Evolutionary conservation across 2,113 vertebrate species (phyloP), one percentile per base, ranked within the genome.

Genomic region (Nycticryphes semicollaris): DNA sequence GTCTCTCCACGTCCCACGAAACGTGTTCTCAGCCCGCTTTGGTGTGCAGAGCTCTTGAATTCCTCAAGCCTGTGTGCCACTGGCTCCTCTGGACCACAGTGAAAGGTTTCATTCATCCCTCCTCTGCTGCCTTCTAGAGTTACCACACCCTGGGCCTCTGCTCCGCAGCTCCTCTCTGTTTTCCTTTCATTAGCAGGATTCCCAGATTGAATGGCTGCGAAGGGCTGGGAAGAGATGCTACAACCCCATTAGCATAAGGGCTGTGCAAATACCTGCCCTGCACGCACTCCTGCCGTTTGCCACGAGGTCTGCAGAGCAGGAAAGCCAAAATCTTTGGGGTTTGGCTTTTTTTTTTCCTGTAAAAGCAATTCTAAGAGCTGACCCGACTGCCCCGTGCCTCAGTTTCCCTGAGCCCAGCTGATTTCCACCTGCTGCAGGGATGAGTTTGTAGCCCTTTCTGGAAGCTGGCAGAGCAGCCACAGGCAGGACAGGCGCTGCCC

Each of bases 51-150:
- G 95, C 95, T 91, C 68, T 94, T 87, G 96, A 97, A 97, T 97
- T 97, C 93, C 97, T 97, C 94, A 37, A 37, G 79, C 91, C 41
- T 73, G 87, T 86, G 96, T 96, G 97, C 94, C 92, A 68, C 85
- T 43, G 87, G 84, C 97, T 92, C 45, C 94, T 47, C 96, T 96
- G 94, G 97, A 97, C 96, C 96, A 21, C 92, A 77, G 73, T 98
- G 98, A 98, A 98, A 98, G 98, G 96, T 93, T 97, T 95, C 97
- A 98, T 98, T 98, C 96, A 96, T 96, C 87, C 95, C 94, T 91
- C 88, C 91, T 81, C 95, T 89, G 95, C 91, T 93, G 97, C 97
- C 97, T 96, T 96, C 92, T 31, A 96, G 85, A 97, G 96, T 72
- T 97, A 93, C 97, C 97, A 97, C 98, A 80, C 96, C 97, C 98